Evolutionary conservation across 2,797 vertebrate species (phyloP), one percentile per base, ranked within the genome.

Genomic region (Argyrosomus regius): DNA sequence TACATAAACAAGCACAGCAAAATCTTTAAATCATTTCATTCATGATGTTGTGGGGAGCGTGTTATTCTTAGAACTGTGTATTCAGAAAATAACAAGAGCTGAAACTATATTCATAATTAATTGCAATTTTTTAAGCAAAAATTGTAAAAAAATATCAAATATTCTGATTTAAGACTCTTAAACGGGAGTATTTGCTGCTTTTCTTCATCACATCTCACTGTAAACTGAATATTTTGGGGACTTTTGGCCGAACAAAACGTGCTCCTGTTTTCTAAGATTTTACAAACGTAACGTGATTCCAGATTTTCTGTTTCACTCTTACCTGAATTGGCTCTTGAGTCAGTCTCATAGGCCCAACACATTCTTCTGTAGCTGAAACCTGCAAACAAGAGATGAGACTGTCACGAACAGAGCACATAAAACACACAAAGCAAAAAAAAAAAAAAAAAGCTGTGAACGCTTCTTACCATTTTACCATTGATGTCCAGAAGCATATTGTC

Each of bases 311-410:
- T 13, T 72, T 52, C 8, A 0, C 6, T 74, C 89, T 46, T 95
- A 99, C 98, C 97, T 99, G 97, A 79, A 98, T 96, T 10, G 97
- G 96, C 89, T 98, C 97, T 89, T 97, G 97, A 9, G 94, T 97
- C 91, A 99, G 88, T 94, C 95, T 96, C 98, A 99, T 99, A n/a
- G 98, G 97, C 81, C 98, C 97, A 6, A 99, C 93, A 88, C 96
- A 96, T 88, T 98, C 94, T 92, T 98, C 97, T 75, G 96, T 94
- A 48, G 95, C 84, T 81, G 97, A 96, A 89, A 96, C 95, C 98
- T 99, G 96, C 72, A 91, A 72, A 58, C n/a, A 64, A 57, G 50
- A 66, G 13, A 77, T 5, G 41, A 81, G 20, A 70, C 35, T 9
- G 56, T 56, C 24, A 65, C 41, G 71, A n/a, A 72, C 26, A 41